Base-by-base conservation (phyloP, 2,888 invertebrate species). In the Andrena haemorrhoa region DNA sequence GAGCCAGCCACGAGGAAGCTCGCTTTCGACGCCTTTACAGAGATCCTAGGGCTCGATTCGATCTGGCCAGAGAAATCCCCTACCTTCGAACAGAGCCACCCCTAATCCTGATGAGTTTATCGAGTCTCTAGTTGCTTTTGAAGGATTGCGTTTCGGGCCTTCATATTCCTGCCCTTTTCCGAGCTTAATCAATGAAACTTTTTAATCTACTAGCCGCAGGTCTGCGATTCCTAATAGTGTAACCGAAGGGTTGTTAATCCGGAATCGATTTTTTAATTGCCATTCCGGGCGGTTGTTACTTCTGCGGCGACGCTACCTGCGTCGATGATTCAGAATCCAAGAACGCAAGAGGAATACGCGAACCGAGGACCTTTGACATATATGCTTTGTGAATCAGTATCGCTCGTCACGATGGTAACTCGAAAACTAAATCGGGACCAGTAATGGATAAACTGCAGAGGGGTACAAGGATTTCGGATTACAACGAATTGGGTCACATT, bases 51-150 rank as follows among this genome's bases (percentile, higher is more conserved):
- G 23, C 10, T 56, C 26, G 56, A 20, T 10, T 23, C 26, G 10
- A 10, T 23, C 23, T 26, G 56, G 10, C 10, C 10, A 26, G 10
- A 56, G 56, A 8, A 56, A 26, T 10, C 53, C 56, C 20, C 10
- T 56, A 56, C 23, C 20, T 23, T 41, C 41, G 41, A 41, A 16
- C 41, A 41, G 56, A 56, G 20, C 8, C 20, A 56, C 23, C 23
- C 51, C 51, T 35, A 60, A 68, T 60, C 58, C 33, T 58, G 61
- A 61, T 16, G 61, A 51, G 51, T 69, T 69, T 35, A 75, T 64
- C 23, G 63, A 71, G 41, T 7, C n/a, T n/a, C 16, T 12, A 33
- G 7, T 33, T 12, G 6, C 49, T 5, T 61, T 70, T 69, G 29
- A 51, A 29, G 26, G 26, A n/a, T 29, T 49, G 56, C 33, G 26